These are phyloP conservation scores for Mus spicilegus DNA, from an alignment of 2,113 vertebrate genomes.

Conservation along the genomic window DNA sequence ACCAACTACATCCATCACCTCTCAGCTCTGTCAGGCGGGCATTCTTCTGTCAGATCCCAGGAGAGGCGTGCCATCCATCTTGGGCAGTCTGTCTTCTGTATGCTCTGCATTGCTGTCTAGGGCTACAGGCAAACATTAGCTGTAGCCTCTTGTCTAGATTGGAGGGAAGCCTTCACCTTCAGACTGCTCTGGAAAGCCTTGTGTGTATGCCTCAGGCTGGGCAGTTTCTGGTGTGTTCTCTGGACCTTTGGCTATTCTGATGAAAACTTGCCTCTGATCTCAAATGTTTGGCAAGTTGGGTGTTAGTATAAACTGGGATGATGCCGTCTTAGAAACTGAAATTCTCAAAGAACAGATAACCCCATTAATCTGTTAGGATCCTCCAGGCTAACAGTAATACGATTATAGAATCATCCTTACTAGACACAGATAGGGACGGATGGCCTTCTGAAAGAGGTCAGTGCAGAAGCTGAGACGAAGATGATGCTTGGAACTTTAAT, in stretches of 20 bases:
- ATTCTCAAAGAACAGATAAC: slow-evolving; percentile 56
- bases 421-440: slow-evolving; percentile 28
- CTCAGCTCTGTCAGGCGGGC: neutral
- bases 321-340: slow-evolving; percentile 48
- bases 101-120: neutral
- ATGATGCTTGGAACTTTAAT: neutral
- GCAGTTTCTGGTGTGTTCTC: neutral
- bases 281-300: neutral
- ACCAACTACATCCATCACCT: too few species aligned
- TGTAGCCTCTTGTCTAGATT: neutral
- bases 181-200: neutral
- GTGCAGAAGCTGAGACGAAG: neutral
- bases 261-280: slow-evolving; percentile 18
- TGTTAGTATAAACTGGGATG: slow-evolving; percentile 9
- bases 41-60: neutral
- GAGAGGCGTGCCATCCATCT: neutral
- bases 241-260: neutral
- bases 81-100: neutral
- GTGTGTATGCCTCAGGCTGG: neutral
- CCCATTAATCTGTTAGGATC: slow-evolving; percentile 44
- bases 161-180: neutral
- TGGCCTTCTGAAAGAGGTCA: slow-evolving; percentile 60
- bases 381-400: slow-evolving; percentile 60
- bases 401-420: slow-evolving; percentile 60
- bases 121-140: neutral